A percentile compares a stretch with the other conserved stretches of the same genome.
These are phyloP conservation scores for Mustelus asterias DNA, from an alignment of 2,113 vertebrate species.

Conservation along the genomic window DNA sequence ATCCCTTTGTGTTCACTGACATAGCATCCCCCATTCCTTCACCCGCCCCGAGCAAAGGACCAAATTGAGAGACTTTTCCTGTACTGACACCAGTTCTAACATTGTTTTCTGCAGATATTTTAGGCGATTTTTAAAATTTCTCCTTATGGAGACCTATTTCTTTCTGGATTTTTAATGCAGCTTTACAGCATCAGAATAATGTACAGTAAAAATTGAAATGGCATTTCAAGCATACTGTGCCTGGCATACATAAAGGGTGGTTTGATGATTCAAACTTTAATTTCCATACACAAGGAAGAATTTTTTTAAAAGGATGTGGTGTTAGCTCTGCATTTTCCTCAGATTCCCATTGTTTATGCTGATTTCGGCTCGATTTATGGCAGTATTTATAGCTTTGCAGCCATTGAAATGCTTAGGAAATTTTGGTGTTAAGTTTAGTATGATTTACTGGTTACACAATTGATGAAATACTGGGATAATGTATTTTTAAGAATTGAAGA, in stretches of 20 bases:
- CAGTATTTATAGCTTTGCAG: not conserved
- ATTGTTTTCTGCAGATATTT: not conserved
- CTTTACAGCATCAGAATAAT: not conserved
- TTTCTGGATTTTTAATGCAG: not conserved
- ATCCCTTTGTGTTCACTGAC: not conserved
- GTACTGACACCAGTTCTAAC: not conserved
- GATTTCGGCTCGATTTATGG: not conserved
- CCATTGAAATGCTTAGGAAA: not conserved
- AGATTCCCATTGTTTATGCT: not conserved
- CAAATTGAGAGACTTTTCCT: not conserved
- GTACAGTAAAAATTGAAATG: not conserved
- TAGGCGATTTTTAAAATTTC: not conserved
- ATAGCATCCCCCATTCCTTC: not conserved
- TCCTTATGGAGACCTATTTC: not conserved
- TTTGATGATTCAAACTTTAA: not conserved
- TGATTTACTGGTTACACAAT: not conserved
- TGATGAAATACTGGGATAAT: not conserved
- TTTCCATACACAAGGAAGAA: not conserved
- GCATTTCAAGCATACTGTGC: not conserved
- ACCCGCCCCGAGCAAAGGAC: not conserved
- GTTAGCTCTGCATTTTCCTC: not conserved
- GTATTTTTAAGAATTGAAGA: not conserved
- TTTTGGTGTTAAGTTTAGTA: not conserved
- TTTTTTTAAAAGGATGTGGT: not conserved
- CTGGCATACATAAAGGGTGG: not conserved